These are phyloP conservation scores for Meloidogyne chitwoodi DNA, from an alignment of 1,140 invertebrate genomes.

Conservation along the genomic window DNA sequence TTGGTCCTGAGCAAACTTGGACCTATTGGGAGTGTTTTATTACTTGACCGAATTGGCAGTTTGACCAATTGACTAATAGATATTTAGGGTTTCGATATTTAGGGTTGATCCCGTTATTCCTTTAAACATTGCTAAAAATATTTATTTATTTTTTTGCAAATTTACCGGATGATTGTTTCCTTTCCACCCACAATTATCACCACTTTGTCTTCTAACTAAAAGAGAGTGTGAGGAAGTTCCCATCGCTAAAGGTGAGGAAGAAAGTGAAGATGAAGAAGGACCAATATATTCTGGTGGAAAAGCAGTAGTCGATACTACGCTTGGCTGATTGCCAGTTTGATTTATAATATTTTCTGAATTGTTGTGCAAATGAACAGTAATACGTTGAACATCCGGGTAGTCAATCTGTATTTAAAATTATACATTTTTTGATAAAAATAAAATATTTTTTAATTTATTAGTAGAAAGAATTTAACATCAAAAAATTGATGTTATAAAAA, in stretches of 20 bases:
- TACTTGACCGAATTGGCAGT: no score
- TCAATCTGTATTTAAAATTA: slow-evolving; percentile 35
- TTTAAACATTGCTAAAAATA: no score
- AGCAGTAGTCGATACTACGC: background rate
- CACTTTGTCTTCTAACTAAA: background rate
- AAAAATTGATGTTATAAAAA: no score
- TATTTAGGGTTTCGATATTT: no score
- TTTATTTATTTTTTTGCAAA: background rate
- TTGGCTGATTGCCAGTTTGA: slow-evolving; percentile 3
- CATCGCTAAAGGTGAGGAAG: background rate
- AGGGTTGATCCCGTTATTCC: no score
- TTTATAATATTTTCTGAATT: background rate
- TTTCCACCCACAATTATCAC: background rate
- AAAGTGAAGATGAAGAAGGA: slow-evolving; percentile 7
- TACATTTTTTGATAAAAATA: no score
- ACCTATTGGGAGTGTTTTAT: no score
- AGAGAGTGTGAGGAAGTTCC: background rate
- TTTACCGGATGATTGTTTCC: background rate
- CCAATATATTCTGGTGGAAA: background rate
- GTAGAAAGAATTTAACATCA: no score
- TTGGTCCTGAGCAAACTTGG: no score
- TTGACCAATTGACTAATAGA: no score
- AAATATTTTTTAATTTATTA: no score
- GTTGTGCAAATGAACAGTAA: slow-evolving; percentile 46
- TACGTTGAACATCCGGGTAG: slow-evolving; percentile 48